Evolutionary conservation across 2,797 vertebrate species (phyloP).

Genomic region (Lophius americanus): DNA sequence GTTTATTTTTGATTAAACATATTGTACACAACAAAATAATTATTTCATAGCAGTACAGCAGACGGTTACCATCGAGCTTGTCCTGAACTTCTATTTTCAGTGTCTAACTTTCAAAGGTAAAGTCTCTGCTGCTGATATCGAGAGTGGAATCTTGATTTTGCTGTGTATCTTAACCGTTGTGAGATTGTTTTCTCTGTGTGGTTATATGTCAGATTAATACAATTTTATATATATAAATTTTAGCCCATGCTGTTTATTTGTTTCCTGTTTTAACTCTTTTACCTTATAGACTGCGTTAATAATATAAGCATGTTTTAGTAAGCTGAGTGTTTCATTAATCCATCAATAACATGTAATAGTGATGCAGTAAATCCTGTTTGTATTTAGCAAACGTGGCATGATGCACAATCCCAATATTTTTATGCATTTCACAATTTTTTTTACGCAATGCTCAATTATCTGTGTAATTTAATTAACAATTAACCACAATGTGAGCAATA

Average conservation of each 20-base stretch:
- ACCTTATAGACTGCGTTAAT: slow-evolving; percentile 34
- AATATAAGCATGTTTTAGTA: slow-evolving; percentile 38
- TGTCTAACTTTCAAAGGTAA: not conserved
- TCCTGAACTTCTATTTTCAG: not conserved
- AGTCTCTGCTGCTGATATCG: not conserved
- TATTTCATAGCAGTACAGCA: not conserved
- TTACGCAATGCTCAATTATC: too few relatives aligned
- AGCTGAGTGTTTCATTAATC: too few relatives aligned
- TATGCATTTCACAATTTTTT: not conserved
- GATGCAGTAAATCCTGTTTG: too few relatives aligned
- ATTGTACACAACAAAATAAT: not conserved
- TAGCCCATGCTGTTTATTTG: slow-evolving; percentile 11
- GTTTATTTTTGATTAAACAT: slow-evolving; percentile 46
- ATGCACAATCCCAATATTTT: not conserved
- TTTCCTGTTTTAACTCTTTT: slow-evolving; percentile 2
- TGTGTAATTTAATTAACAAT: too few relatives aligned
- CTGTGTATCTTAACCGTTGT: slow-evolving; percentile 10
- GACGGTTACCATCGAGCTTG: slow-evolving; percentile 1
- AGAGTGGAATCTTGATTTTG: not conserved
- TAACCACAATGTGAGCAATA: too few relatives aligned
- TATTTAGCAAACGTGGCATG: not conserved
- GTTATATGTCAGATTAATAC: not conserved
- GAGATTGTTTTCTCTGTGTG: not conserved
- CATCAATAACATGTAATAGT: too few relatives aligned
- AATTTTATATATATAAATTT: slow-evolving; percentile 26